Evolutionary conservation across 2,888 invertebrate genomes (phyloP).

Genomic region (Lycia hirtaria): DNA sequence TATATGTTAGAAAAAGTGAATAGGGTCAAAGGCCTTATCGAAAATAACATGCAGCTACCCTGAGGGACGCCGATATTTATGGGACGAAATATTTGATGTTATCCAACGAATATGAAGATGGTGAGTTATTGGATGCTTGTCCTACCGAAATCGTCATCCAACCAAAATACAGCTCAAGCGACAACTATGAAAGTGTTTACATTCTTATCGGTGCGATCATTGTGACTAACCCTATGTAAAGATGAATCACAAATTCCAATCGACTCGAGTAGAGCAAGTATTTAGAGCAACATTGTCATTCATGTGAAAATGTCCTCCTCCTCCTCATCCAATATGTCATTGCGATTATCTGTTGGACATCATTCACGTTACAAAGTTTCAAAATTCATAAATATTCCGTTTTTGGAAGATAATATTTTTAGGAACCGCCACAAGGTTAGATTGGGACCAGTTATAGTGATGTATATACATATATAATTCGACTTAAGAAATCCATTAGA

Average conservation of each 20-base stretch:
- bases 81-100: not conserved
- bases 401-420: slow-evolving; percentile 16
- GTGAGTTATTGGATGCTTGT: slow-evolving; percentile 8
- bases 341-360: slow-evolving; percentile 42
- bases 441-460: slow-evolving; percentile 16
- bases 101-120: not conserved
- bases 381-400: slow-evolving; percentile 27
- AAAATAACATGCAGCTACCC: slow-evolving; percentile 16
- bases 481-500: slow-evolving; percentile 17
- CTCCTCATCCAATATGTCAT: too few species aligned
- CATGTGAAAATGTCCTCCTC: too few species aligned
- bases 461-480: slow-evolving; percentile 28
- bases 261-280: slow-evolving; percentile 23
- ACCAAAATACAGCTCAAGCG: slow-evolving; percentile 20
- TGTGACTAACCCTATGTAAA: slow-evolving; percentile 37
- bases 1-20: slow-evolving; percentile 33
- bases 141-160: slow-evolving; percentile 20
- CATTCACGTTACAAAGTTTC: slow-evolving; percentile 45
- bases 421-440: slow-evolving; percentile 16
- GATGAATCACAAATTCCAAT: slow-evolving; percentile 43
- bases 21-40: slow-evolving; percentile 20
- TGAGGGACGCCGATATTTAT: slow-evolving; percentile 11
- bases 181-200: slow-evolving; percentile 33
- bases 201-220: slow-evolving; percentile 30
- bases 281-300: slow-evolving; percentile 8